Evolutionary conservation across 2,888 invertebrate genomes (phyloP).

Genomic region (Myathropa florea): DNA sequence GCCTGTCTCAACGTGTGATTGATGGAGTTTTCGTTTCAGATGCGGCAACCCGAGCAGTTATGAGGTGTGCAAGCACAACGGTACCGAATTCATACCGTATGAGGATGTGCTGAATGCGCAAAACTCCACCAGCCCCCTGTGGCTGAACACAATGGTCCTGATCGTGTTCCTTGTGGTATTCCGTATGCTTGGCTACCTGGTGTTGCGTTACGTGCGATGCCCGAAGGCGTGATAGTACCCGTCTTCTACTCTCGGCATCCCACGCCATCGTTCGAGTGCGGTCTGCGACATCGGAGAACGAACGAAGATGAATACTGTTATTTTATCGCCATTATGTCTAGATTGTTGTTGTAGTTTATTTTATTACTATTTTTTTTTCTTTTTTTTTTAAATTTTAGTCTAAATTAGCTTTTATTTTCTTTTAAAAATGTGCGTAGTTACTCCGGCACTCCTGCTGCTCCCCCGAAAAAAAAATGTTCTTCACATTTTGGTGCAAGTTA

Average conservation of each 20-base stretch:
- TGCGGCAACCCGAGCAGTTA: conserved; percentile 87
- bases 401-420: conserved; percentile 10
- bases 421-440: neutral
- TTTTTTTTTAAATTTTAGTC: conserved; percentile 35
- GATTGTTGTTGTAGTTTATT: conserved; percentile 56
- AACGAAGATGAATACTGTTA: neutral
- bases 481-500: conserved; percentile 46
- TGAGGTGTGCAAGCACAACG: conserved; percentile 83
- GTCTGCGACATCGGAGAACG: neutral
- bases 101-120: conserved; percentile 85
- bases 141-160: conserved; percentile 88
- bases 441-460: neutral
- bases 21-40: conserved; percentile 79
- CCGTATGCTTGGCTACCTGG: conserved; percentile 87
- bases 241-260: neutral
- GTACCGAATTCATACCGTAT: conserved; percentile 83
- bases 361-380: conserved; percentile 32
- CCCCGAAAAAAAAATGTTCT: too few relatives aligned
- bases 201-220: conserved; percentile 86
- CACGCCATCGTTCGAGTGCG: neutral
- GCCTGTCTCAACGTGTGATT: neutral
- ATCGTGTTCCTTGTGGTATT: conserved; percentile 87
- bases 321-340: conserved; percentile 60
- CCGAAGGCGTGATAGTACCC: conserved; percentile 82
- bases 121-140: conserved; percentile 85